Evolutionary conservation across 2,888 invertebrate species (phyloP).

Genomic region (Parapristionchus giblindavisi): DNA sequence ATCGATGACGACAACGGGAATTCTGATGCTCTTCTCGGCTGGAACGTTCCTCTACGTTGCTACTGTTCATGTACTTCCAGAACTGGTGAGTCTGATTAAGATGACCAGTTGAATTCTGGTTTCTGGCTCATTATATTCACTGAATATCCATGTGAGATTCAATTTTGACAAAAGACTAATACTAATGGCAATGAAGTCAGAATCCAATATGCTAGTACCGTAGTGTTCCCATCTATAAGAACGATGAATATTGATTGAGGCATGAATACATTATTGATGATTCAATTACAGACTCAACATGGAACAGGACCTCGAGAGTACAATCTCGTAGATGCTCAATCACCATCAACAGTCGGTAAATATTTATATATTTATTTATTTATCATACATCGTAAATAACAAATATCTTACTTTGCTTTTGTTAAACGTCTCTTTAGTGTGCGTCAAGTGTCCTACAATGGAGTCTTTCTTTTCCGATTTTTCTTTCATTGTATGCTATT

Average conservation of each 20-base stretch:
- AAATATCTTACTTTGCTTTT: too few relatives aligned
- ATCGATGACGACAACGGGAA: conserved; percentile 89
- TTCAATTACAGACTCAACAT: conserved; percentile 28
- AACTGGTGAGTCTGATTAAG: conserved; percentile 76
- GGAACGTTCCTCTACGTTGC: conserved; percentile 98
- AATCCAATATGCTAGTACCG: too few relatives aligned
- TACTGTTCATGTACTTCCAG: conserved; percentile 96
- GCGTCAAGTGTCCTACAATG: too few relatives aligned
- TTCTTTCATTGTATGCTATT: too few relatives aligned
- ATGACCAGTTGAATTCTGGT: too few relatives aligned
- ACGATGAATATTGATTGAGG: not conserved
- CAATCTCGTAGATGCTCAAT: conserved; percentile 41
- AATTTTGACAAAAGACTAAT: not conserved
- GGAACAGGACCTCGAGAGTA: conserved; percentile 29
- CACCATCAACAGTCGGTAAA: conserved; percentile 38
- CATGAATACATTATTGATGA: not conserved
- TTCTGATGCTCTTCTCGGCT: conserved; percentile 97
- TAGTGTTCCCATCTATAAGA: too few relatives aligned
- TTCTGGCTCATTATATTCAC: too few relatives aligned
- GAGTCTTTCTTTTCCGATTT: too few relatives aligned
- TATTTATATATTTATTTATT: not conserved
- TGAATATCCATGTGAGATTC: too few relatives aligned
- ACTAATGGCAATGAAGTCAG: too few relatives aligned
- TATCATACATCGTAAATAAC: too few relatives aligned
- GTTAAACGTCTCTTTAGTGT: too few relatives aligned